These are phyloP conservation scores for Corythornis cristatus DNA, from an alignment of 2,113 vertebrate species.

Conservation along the genomic window DNA sequence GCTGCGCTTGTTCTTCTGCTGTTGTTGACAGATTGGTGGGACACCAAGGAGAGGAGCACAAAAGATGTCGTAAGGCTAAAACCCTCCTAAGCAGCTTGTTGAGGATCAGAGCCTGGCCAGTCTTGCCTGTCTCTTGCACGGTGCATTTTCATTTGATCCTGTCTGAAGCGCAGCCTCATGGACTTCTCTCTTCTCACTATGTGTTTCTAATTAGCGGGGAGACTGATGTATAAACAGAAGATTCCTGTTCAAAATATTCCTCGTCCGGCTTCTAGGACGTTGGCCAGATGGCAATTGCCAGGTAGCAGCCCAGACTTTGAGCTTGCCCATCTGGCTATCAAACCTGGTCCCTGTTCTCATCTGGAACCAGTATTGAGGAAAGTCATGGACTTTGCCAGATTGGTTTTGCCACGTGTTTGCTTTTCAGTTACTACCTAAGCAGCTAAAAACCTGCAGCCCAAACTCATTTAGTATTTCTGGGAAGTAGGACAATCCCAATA, in stretches of 20 bases:
- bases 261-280: constrained; percentile 39
- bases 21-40: not conserved
- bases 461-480: constrained; percentile 10
- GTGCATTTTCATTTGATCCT: constrained; percentile 39
- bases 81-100: not conserved
- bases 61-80: not conserved
- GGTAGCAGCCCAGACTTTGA: constrained; percentile 41
- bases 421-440: constrained; percentile 48
- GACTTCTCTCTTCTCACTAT: constrained; percentile 29
- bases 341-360: constrained; percentile 16
- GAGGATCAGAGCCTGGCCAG: not conserved
- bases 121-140: not conserved
- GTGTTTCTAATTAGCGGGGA: constrained; percentile 60
- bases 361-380: constrained; percentile 46
- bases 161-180: not conserved
- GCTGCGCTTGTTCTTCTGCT: not conserved
- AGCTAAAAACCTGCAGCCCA: constrained; percentile 32
- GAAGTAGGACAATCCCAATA: not conserved
- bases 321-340: constrained; percentile 46
- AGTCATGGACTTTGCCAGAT: constrained; percentile 6
- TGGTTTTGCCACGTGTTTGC: constrained; percentile 15
- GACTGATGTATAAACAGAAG: constrained; percentile 57
- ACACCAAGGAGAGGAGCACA: not conserved
- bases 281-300: constrained; percentile 24
- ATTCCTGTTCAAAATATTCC: constrained; percentile 50